Conservation (phyloP, 2,113 vertebrate species). For the Hydrochoerus hydrochaeris region DNA sequence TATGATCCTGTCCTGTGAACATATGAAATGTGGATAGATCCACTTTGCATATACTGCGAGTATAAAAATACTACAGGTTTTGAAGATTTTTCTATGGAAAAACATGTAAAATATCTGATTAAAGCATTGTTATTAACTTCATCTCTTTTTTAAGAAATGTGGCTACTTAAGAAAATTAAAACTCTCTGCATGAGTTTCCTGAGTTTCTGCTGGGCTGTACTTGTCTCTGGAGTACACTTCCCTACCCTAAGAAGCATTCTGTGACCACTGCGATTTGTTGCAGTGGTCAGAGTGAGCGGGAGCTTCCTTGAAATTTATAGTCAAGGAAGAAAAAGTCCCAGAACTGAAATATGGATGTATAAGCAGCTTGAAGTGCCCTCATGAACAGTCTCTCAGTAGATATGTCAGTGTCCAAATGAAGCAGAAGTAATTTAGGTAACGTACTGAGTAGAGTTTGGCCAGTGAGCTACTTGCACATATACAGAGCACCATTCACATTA, state of each 20-base stretch:
- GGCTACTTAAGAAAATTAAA: neutral
- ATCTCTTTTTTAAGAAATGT: neutral
- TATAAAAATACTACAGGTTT: neutral
- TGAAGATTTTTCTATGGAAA: neutral
- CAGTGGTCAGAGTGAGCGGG: no score
- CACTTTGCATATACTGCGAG: neutral
- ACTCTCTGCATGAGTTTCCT: neutral
- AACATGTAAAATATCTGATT: neutral
- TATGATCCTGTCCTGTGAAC: neutral
- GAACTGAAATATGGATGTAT: neutral
- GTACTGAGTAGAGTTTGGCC: neutral
- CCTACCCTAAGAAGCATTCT: neutral
- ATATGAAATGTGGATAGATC: neutral
- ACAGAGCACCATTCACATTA: neutral
- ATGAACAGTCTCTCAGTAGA: neutral
- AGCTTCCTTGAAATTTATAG: neutral
- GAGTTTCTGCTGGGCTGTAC: neutral
- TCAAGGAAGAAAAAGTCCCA: neutral
- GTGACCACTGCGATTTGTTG: no score
- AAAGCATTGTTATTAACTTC: neutral
- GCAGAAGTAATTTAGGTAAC: neutral
- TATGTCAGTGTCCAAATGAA: neutral
- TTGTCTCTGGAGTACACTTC: neutral
- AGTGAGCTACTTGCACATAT: neutral
- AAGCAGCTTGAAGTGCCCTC: neutral